Evolutionary conservation across 2,113 vertebrate genomes (phyloP).

Genomic region (Cacatua alba): DNA sequence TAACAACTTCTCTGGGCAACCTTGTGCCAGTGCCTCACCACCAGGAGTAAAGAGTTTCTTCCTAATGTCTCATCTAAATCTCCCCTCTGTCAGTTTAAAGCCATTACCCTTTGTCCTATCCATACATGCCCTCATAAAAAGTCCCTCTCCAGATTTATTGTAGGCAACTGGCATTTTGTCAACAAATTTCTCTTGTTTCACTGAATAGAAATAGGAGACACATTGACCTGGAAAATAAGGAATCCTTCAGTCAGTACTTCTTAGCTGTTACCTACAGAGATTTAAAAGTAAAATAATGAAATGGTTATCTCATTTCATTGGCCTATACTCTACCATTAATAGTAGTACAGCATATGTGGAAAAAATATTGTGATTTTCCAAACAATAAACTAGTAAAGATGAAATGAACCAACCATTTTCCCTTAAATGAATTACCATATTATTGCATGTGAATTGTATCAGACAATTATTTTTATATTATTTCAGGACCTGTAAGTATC

Average conservation of each 20-base stretch:
- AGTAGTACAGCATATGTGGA: background rate
- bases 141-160: background rate
- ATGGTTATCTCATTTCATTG: background rate
- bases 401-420: background rate
- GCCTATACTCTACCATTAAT: background rate
- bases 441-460: background rate
- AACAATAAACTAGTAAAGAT: background rate
- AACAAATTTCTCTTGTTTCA: background rate
- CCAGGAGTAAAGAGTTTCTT: background rate
- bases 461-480: background rate
- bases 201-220: background rate
- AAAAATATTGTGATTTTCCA: background rate
- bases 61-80: no score
- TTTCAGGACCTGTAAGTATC: background rate
- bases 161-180: background rate
- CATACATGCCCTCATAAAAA: background rate
- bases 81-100: no score
- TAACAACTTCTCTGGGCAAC: background rate
- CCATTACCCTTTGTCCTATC: no score
- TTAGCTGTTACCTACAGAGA: background rate
- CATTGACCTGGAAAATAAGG: background rate
- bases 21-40: background rate
- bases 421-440: background rate
- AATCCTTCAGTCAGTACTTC: background rate
- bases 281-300: background rate